phyloP scores from a whole-genome alignment of 2,797 vertebrate species.

The Neostethus bicornis region DNA sequence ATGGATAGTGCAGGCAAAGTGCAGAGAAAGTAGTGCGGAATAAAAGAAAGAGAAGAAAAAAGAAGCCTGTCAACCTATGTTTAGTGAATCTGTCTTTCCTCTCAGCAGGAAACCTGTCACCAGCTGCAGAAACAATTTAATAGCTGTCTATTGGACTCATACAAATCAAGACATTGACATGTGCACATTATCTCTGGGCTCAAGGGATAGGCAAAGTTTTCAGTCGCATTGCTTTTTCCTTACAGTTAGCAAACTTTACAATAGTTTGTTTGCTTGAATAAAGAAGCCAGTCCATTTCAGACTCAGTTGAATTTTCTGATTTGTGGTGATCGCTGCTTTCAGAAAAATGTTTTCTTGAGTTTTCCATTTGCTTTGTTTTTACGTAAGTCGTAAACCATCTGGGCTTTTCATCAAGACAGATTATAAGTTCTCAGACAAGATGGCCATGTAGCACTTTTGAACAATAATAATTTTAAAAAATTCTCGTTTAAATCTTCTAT shows the following conservation, averaged over 20 bases:
- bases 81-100: constrained; percentile 79
- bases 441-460: too few species aligned
- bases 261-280: constrained; percentile 34
- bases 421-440: too few species aligned
- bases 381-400: constrained; percentile 28
- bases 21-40: constrained; percentile 79
- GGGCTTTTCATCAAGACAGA: constrained; percentile 6
- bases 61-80: constrained; percentile 83
- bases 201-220: constrained; percentile 62
- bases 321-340: constrained; percentile 39
- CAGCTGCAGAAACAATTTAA: constrained; percentile 77
- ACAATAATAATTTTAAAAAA: too few species aligned
- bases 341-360: constrained; percentile 24
- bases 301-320: constrained; percentile 41
- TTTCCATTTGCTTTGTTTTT: constrained; percentile 35
- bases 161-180: constrained; percentile 79
- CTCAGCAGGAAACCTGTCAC: constrained; percentile 78
- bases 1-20: constrained; percentile 75
- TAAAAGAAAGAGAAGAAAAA: constrained; percentile 73
- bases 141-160: constrained; percentile 75
- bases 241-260: constrained; percentile 62
- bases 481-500: too few species aligned
- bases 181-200: constrained; percentile 73
- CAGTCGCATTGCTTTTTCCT: constrained; percentile 37
- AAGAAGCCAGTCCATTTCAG: constrained; percentile 27